These are phyloP conservation scores for Lophura nycthemera DNA, from an alignment of 2,113 vertebrate genomes.

Conservation along the genomic window DNA sequence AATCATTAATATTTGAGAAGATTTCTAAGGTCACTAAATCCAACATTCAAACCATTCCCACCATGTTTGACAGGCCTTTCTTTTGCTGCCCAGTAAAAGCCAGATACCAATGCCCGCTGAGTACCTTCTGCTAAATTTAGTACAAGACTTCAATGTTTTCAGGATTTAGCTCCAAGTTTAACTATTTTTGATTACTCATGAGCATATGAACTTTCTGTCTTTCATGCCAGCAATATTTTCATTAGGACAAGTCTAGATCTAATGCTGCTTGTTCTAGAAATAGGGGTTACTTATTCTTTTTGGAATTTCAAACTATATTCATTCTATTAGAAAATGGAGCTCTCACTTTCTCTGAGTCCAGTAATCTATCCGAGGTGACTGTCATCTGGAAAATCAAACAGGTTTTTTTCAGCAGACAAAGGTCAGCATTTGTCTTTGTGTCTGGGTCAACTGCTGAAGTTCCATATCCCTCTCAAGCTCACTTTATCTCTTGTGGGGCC, in stretches of 20 bases:
- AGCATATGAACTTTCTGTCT: background rate
- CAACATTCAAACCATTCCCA: no score
- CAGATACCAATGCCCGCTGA: background rate
- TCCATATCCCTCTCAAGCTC: background rate
- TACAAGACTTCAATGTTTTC: background rate
- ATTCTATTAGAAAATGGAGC: background rate
- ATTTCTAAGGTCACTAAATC: no score
- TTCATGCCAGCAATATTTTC: background rate
- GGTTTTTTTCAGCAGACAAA: background rate
- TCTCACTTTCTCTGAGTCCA: background rate
- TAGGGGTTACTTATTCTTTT: background rate
- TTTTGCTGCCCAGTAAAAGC: background rate
- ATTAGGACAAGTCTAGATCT: background rate
- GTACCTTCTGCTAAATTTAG: constrained; percentile 1
- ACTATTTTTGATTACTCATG: background rate
- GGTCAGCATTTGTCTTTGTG: background rate
- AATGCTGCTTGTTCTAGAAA: background rate
- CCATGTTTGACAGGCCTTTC: background rate
- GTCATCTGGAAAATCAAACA: background rate
- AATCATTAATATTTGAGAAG: no score
- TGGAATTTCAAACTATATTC: background rate
- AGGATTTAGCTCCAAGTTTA: background rate
- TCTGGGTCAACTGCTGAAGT: background rate
- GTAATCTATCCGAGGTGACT: background rate
- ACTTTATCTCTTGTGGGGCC: no score